A percentile compares a stretch with the other conserved stretches of the same genome.
phyloP scores from a whole-genome alignment of 1,140 invertebrate species.

The Listronotus oregonensis region DNA sequence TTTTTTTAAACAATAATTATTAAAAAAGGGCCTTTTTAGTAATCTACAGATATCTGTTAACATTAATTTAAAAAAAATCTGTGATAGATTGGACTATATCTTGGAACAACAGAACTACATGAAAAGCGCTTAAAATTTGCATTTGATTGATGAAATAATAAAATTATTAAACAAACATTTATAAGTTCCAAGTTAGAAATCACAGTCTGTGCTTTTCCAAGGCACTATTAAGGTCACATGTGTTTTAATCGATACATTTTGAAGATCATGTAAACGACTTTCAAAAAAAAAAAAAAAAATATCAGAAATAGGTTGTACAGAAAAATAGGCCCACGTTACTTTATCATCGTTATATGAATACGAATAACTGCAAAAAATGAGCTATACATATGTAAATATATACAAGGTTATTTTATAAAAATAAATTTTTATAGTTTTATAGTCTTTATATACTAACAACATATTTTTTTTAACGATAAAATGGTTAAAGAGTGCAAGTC shows the following conservation, averaged over 20 bases:
- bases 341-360: not conserved
- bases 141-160: no score
- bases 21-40: no score
- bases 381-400: constrained; percentile 7
- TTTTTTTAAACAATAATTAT: no score
- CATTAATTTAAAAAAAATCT: no score
- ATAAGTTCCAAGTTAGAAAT: no score
- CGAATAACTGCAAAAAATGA: constrained; percentile 11
- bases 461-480: constrained; percentile 2
- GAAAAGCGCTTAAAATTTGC: no score
- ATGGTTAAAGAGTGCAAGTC: constrained; percentile 1
- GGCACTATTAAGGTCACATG: not conserved
- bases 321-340: not conserved
- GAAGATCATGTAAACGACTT: not conserved
- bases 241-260: not conserved
- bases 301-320: not conserved
- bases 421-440: constrained; percentile 12
- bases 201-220: not conserved
- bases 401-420: constrained; percentile 12
- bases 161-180: no score
- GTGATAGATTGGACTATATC: no score
- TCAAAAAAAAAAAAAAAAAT: not conserved
- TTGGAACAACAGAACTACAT: no score
- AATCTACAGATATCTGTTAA: no score
- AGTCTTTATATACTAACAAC: constrained; percentile 9